phyloP scores from a whole-genome alignment of 2,888 invertebrate genomes.

The Sussaba pulchella region DNA sequence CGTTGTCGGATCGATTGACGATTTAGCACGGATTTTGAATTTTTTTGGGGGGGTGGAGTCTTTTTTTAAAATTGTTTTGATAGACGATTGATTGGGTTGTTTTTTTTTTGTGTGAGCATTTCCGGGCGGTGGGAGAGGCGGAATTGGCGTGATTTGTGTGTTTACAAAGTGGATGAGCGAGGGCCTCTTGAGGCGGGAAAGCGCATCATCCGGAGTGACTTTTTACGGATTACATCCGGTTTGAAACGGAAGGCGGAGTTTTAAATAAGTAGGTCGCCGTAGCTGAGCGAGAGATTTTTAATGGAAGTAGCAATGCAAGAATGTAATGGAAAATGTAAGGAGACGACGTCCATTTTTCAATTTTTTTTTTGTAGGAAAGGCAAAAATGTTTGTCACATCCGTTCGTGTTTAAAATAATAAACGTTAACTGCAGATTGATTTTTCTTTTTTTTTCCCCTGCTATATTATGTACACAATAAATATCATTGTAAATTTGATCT shows the following conservation, averaged over 20 bases:
- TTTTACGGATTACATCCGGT: constrained; percentile 1
- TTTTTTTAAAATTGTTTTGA: background rate
- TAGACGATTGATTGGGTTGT: background rate
- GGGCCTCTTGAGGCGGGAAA: background rate
- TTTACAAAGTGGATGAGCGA: background rate
- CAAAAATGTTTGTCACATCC: too few relatives aligned
- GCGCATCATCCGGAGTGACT: background rate
- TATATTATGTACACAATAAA: constrained; percentile 42
- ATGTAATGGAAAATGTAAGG: too few relatives aligned
- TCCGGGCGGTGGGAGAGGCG: constrained; percentile 8
- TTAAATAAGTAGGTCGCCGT: background rate
- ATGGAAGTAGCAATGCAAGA: too few relatives aligned
- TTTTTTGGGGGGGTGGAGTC: too few relatives aligned
- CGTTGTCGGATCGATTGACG: too few relatives aligned
- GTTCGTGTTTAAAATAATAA: too few relatives aligned
- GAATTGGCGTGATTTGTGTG: constrained; percentile 3
- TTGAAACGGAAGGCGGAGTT: constrained; percentile 9
- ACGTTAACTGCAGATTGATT: background rate
- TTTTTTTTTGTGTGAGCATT: background rate
- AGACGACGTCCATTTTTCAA: too few relatives aligned
- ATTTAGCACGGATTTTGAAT: too few relatives aligned
- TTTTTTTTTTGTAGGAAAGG: too few relatives aligned
- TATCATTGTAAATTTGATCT: constrained; percentile 33
- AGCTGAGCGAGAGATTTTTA: too few relatives aligned
- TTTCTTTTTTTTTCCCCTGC: background rate